Base-by-base conservation (phyloP, 2,797 vertebrate genomes). In the Enteromius viviparus region DNA sequence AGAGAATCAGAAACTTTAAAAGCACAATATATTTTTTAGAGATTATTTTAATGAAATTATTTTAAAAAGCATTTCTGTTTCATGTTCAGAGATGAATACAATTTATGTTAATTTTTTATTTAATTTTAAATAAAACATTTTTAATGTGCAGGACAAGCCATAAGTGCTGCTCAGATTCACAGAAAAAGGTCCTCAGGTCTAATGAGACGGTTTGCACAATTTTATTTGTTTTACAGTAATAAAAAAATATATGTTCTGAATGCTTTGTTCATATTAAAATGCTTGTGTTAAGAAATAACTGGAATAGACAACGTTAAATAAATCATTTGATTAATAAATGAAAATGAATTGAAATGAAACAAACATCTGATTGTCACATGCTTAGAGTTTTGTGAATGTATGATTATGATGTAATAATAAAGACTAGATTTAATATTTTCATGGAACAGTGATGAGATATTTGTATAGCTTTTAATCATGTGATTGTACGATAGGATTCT, bases 141-240 rank as follows among this genome's bases (percentile, higher is more conserved):
- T 8, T 32, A 3, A 17, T 51, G 26, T 0, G 15, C 26, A 5
- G 26, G 4, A 49, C 23, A 14, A 70, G 40, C 40, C n/a, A 3
- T 47, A 47, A 70, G 69, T 21, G 70, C 70, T 72, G 70, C 11
- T 70, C 66, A 26, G 49, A 8, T 55, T 17, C 74, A 60, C 74
- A 76, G n/a, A 60, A 10, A 9, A 2, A 40, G 55, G 6, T 14
- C 1, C 78, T 70, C 68, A 71, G 53, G 68, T 62, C 55, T 4
- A 1, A 62, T 32, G 47, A 37, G 40, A 81, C 37, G 26, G 34
- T 62, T 81, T 34, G 37, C 49, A 81, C 40, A 81, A 60, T 72
- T 81, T 58, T 58, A 49, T 23, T 4, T 15, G 77, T 58, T 42
- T 80, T 70, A 71, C 26, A 7, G n/a, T 45, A 47, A 47, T n/a